These are phyloP conservation scores for Fulica atra DNA, from an alignment of 2,113 vertebrate species.

Conservation along the genomic window DNA sequence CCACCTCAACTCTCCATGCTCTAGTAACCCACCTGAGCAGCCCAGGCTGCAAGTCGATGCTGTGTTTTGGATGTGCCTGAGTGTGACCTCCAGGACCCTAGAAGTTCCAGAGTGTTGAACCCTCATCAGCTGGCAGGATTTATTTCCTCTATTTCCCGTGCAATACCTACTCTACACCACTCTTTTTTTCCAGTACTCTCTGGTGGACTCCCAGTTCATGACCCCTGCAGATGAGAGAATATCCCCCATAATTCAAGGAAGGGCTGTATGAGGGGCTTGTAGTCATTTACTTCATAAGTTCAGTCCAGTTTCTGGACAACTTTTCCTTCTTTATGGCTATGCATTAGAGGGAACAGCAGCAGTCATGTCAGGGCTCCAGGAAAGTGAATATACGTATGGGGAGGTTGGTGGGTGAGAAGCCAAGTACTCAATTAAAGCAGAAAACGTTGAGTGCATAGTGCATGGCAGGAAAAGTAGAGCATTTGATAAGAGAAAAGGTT, in stretches of 20 bases:
- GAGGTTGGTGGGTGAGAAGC: neutral
- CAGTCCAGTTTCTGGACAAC: neutral
- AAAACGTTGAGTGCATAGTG: neutral
- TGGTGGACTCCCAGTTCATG: neutral
- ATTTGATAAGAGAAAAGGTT: neutral
- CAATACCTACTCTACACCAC: neutral
- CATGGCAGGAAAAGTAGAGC: neutral
- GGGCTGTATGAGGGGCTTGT: neutral
- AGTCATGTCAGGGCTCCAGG: neutral
- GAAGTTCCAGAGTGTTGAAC: neutral
- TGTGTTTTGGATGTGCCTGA: neutral
- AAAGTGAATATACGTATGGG: rapidly evolving
- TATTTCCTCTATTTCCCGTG: neutral
- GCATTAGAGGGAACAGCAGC: neutral
- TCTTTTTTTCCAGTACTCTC: neutral
- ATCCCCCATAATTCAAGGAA: neutral
- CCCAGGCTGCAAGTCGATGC: neutral
- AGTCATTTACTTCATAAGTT: neutral
- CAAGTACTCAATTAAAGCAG: neutral
- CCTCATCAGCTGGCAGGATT: neutral
- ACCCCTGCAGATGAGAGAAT: neutral
- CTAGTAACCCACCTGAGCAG: neutral
- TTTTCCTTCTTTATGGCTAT: neutral
- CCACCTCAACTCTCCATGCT: neutral
- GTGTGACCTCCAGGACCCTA: rapidly evolving